Evolutionary conservation across 2,888 invertebrate species (phyloP), one percentile per base, ranked within the genome.

Genomic region (Trissoscelio sp.): DNA sequence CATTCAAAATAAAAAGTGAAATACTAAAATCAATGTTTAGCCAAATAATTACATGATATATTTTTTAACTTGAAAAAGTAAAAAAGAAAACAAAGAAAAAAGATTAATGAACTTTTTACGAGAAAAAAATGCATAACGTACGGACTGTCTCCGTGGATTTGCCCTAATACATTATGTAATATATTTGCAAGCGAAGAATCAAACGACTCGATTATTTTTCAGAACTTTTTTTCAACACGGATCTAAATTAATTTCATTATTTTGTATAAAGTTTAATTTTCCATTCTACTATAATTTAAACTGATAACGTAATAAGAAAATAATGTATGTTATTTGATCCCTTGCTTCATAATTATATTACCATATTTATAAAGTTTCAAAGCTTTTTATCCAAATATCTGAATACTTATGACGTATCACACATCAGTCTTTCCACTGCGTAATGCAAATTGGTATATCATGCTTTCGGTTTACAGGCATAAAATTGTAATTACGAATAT

Each of bases 391-490:
- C 37, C 66, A 46, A 60, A 70, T 42, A 79, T 78, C 31, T 57
- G 31, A 79, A 72, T 72, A 83, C 66, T 80, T 66, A 48, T 42
- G 75, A 75, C 75, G 66, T 77, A 81, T 81, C 81, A 77, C 73
- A 73, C 81, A 73, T 81, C 81, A 81, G 81, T 81, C 81, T 81
- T 81, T 74, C 53, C 74, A 69, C 79, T 58, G 74, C 69, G 1
- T 34, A 64, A 75, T 75, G 53, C 51, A 75, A 77, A 70, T 66
- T 81, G 57, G 66, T 77, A 51, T 67, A 57, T 67, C 34, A 20
- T 46, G 14, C 42, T 72, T 57, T 80, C 16, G 6, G 14, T 67
- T 70, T 53, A 37, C 9, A 66, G 70, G 69, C 78, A 64, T 62
- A 37, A 48, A 39, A 28, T 28, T 42, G 55, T 57, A 34, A 57